Evolutionary conservation across 2,888 invertebrate genomes (phyloP).

Genomic region (Drosophila rellima): DNA sequence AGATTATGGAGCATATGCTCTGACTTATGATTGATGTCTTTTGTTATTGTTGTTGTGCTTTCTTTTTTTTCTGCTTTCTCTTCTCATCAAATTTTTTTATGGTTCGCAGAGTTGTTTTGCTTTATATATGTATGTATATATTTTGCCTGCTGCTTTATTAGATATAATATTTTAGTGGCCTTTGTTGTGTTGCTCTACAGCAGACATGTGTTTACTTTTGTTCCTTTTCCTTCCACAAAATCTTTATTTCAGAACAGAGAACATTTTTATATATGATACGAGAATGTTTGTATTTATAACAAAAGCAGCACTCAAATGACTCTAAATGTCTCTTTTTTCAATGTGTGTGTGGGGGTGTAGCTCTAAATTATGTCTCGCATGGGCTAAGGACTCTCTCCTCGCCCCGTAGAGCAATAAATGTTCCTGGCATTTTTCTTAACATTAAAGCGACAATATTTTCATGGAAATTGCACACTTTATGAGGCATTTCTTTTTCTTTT

Average conservation of each 20-base stretch:
- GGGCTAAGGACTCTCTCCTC: constrained; percentile 37
- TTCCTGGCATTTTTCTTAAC: constrained; percentile 67
- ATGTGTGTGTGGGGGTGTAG: constrained; percentile 15
- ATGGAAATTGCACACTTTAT: constrained; percentile 72
- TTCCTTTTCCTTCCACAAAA: constrained; percentile 15
- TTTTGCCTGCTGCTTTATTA: constrained; percentile 74
- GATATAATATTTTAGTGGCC: constrained; percentile 80
- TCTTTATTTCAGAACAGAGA: constrained; percentile 5
- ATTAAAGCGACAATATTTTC: constrained; percentile 72
- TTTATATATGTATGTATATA: constrained; percentile 50
- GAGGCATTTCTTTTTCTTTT: constrained; percentile 31
- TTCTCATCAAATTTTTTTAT: constrained; percentile 41
- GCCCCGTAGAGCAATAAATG: constrained; percentile 57
- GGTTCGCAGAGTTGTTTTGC: constrained; percentile 48
- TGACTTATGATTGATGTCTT: constrained; percentile 82
- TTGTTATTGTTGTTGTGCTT: constrained; percentile 63
- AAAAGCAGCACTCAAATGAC: constrained; percentile 72
- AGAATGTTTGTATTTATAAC: constrained; percentile 68
- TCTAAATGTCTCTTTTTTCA: constrained; percentile 49
- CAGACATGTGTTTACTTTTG: constrained; percentile 76
- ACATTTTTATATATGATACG: constrained; percentile 42
- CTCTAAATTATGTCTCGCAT: constrained; percentile 67
- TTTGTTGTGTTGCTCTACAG: constrained; percentile 61
- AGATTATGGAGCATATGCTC: constrained; percentile 65
- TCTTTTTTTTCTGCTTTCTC: constrained; percentile 12